A percentile compares a stretch with the other conserved stretches of the same genome.
Conservation (phyloP, 2,888 invertebrate genomes). For the Desoria tigrina region DNA sequence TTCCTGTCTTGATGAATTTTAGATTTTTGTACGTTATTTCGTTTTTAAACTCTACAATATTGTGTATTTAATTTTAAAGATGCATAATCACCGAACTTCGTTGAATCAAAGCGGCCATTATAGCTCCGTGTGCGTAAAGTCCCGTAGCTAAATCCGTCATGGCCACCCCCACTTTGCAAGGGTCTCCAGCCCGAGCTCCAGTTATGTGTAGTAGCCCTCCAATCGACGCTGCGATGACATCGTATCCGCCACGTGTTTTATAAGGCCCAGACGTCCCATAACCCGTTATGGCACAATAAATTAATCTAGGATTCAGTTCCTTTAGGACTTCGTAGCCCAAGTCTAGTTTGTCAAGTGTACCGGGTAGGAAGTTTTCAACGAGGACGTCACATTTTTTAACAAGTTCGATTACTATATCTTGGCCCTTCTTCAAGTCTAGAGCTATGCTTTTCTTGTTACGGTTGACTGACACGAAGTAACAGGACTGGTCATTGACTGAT, state of each 20-base stretch:
- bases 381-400: constrained; percentile 79
- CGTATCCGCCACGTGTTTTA: constrained; percentile 84
- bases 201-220: constrained; percentile 89
- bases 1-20: constrained; percentile 63
- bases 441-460: constrained; percentile 92
- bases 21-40: no score
- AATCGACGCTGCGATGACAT: constrained; percentile 89
- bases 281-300: constrained; percentile 93
- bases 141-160: constrained; percentile 92
- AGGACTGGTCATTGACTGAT: constrained; percentile 69
- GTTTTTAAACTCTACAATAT: no score
- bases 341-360: constrained; percentile 72
- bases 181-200: constrained; percentile 78
- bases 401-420: constrained; percentile 68
- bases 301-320: constrained; percentile 71
- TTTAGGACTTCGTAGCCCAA: constrained; percentile 78
- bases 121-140: constrained; percentile 90
- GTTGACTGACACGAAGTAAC: constrained; percentile 85
- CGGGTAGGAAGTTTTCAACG: constrained; percentile 92
- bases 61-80: not conserved
- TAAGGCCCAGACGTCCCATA: constrained; percentile 89
- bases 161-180: constrained; percentile 89
- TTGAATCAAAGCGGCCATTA: constrained; percentile 83
- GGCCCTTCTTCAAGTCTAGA: constrained; percentile 77
- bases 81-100: constrained; percentile 59